Evolutionary conservation across 2,113 vertebrate species (phyloP), one percentile per base, ranked within the genome.

Genomic region (Pygoscelis antarcticus): DNA sequence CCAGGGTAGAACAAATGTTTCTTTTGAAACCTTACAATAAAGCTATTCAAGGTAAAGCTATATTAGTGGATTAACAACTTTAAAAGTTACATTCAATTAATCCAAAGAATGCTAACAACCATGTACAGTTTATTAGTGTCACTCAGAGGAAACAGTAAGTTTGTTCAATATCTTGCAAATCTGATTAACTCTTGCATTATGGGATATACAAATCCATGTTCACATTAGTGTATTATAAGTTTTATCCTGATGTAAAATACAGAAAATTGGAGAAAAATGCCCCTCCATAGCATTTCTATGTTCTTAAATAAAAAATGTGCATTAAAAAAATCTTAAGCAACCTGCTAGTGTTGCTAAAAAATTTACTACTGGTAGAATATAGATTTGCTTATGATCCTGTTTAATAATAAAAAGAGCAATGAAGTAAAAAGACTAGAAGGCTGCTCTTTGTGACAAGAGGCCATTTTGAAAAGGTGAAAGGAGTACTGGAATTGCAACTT

Each of bases 61-160:
- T 87, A 93, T 97, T 95, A 96, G 85, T 96, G 54, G 94, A 98
- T 95, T 96, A 97, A 93, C 42, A 97, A 96, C 88, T 97, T 99
- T 98, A 98, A 97, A 98, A 98, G 96, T 98, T 98, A 97, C 97
- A 98, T 98, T 99, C 97, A 98, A 92, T 98, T 99, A 98, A 99
- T 98, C 98, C 93, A 90, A 98, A 98, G 98, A 99, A 99, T 98
- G 98, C 80, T 97, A 98, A 98, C 90, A 97, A 97, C 97, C 96
- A 97, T 98, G 97, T 97, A 98, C 96, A 98, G 76, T 94, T 95
- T 97, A 96, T 98, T 98, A 97, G 69, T 92, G 70, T 87, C 46
- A 95, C 76, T 96, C 87, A 89, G 89, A 93, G 11, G 65, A 85
- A 98, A 91, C 93, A 88, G 75, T 88, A 32, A 91, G 46, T 85